phyloP scores from a whole-genome alignment of 2,888 invertebrate genomes.

The Drosophila macrospina region DNA sequence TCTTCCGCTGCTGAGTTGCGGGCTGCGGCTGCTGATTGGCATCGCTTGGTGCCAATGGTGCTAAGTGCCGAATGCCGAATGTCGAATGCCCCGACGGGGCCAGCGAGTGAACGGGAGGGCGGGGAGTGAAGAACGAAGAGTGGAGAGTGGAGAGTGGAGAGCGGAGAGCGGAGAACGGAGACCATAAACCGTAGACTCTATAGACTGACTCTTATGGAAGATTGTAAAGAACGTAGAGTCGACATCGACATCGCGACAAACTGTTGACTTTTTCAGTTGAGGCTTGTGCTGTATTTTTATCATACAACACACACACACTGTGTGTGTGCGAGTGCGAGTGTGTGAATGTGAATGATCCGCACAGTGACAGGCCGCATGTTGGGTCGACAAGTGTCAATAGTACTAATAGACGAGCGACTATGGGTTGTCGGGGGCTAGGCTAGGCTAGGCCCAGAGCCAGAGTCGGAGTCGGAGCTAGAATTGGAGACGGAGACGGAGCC shows the following conservation, averaged over 20 bases:
- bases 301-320: conserved; percentile 36
- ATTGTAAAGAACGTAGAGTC: conserved; percentile 31
- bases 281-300: conserved; percentile 46
- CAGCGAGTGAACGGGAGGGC: conserved; percentile 23
- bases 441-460: background rate
- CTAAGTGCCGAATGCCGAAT: conserved; percentile 82
- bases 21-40: conserved; percentile 63
- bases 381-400: conserved; percentile 83
- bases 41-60: conserved; percentile 77
- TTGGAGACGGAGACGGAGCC: no score
- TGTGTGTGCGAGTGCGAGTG: conserved; percentile 19
- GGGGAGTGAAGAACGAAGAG: no score
- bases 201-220: conserved; percentile 30
- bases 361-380: conserved; percentile 72
- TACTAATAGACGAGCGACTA: conserved; percentile 76
- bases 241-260: conserved; percentile 40
- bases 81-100: conserved; percentile 55
- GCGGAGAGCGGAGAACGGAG: conserved; percentile 11
- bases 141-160: conserved; percentile 7
- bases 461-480: no score
- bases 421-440: conserved; percentile 36
- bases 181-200: conserved; percentile 20
- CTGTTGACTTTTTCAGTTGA: conserved; percentile 78
- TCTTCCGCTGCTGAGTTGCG: conserved; percentile 13
- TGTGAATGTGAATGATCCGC: conserved; percentile 67